A percentile compares a stretch with the other conserved stretches of the same genome.
Evolutionary conservation across 2,797 vertebrate genomes (phyloP).

Genomic region (Lerista edwardsae): DNA sequence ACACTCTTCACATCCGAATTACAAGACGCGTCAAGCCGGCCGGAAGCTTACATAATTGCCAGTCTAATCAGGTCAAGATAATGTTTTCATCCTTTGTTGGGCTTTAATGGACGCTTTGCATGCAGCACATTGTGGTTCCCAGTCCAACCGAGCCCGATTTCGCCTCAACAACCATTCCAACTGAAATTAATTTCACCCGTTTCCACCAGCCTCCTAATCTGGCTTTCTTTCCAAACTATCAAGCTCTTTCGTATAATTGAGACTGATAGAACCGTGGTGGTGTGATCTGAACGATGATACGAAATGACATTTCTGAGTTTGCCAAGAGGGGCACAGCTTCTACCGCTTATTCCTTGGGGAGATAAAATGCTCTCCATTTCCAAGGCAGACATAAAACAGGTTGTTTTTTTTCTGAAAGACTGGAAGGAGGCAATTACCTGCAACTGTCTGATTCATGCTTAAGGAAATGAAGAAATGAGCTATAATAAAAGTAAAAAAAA

Average conservation of each 20-base stretch:
- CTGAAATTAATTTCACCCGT: conserved; percentile 46
- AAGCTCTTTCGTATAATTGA: conserved; percentile 12
- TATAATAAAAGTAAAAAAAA: conserved; percentile 13
- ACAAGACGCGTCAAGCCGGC: conserved; percentile 1
- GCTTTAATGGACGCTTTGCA: conserved; percentile 37
- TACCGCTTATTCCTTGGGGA: conserved; percentile 20
- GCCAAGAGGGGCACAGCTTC: conserved; percentile 4
- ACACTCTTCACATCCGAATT: neutral
- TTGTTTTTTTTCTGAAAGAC: conserved; percentile 15
- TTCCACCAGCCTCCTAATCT: conserved; percentile 27
- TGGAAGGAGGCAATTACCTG: conserved; percentile 31
- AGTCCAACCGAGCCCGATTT: conserved; percentile 14
- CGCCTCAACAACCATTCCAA: conserved; percentile 27
- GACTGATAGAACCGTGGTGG: conserved; percentile 16
- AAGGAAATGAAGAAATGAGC: conserved; percentile 21
- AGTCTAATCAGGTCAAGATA: conserved; percentile 25
- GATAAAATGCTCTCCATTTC: conserved; percentile 32
- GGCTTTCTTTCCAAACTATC: conserved; percentile 26
- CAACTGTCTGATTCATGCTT: neutral
- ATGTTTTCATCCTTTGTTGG: conserved; percentile 14
- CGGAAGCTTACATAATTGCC: conserved; percentile 15
- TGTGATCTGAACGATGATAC: conserved; percentile 17
- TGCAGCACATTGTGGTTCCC: conserved; percentile 18
- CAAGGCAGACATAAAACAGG: neutral
- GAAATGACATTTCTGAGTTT: conserved; percentile 2